Percentiles rank a stretch among this genome's conserved stretches.
Conservation (phyloP, 1,140 invertebrate species). For the Diorhabda sublineata region DNA sequence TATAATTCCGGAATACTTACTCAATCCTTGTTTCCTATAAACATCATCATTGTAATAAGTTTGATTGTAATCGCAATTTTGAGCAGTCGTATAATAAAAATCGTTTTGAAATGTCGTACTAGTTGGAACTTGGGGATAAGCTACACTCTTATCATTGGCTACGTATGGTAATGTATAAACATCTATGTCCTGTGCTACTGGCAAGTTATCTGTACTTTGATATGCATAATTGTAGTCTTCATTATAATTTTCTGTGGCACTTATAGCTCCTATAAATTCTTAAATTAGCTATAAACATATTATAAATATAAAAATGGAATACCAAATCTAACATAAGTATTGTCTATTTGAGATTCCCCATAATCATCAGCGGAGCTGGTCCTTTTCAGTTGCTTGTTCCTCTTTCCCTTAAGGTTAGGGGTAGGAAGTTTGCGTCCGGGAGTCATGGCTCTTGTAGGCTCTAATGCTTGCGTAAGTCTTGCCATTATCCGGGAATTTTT, state of each 20-base stretch:
- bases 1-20: not conserved
- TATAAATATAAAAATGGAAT: not conserved
- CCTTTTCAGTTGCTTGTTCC: conserved; percentile 40
- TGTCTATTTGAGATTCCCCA: conserved; percentile 39
- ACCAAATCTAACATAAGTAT: conserved; percentile 32
- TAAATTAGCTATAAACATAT: not conserved
- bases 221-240: conserved; percentile 69
- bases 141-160: not conserved
- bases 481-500: conserved; percentile 42
- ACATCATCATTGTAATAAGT: conserved; percentile 13
- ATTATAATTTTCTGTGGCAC: conserved; percentile 56
- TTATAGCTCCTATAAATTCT: conserved; percentile 45
- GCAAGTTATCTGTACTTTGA: conserved; percentile 51
- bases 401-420: conserved; percentile 40
- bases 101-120: conserved; percentile 4
- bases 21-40: not conserved
- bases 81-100: conserved; percentile 15
- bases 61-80: conserved; percentile 13
- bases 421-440: conserved; percentile 54
- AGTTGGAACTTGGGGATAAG: conserved; percentile 1
- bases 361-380: conserved; percentile 43
- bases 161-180: conserved; percentile 3
- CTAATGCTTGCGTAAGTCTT: conserved; percentile 35
- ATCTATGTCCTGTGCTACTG: conserved; percentile 12
- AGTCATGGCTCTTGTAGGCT: conserved; percentile 53